phyloP scores from a whole-genome alignment of 2,113 vertebrate species.

The Parus major region DNA sequence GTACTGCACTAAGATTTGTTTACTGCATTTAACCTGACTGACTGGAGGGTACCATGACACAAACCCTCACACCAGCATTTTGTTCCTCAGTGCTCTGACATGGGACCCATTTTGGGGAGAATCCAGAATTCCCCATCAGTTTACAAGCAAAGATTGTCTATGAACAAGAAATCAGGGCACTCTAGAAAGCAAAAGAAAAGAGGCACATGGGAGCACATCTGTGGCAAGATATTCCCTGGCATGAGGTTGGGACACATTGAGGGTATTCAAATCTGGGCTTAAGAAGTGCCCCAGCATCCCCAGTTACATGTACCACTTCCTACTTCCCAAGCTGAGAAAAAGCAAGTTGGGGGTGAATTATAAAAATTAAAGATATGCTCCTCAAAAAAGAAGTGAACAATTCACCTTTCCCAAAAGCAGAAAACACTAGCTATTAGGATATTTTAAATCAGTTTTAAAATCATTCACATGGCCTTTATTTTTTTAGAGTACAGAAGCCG shows the following conservation, averaged over 20 bases:
- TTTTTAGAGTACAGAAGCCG: not conserved
- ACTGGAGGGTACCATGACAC: not conserved
- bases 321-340: not conserved
- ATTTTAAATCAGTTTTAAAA: not conserved
- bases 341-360: not conserved
- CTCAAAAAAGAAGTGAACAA: not conserved
- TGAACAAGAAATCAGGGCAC: not conserved
- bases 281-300: not conserved
- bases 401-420: not conserved
- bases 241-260: fast-evolving
- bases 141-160: not conserved
- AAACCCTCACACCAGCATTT: not conserved
- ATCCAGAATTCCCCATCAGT: not conserved
- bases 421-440: not conserved
- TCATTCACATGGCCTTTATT: not conserved
- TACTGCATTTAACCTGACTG: not conserved
- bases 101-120: not conserved
- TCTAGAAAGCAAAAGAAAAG: not conserved
- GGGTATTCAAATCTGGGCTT: too few species aligned
- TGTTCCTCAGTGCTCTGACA: not conserved
- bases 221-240: not conserved
- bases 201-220: not conserved
- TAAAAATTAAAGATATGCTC: not conserved
- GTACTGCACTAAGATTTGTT: not conserved
- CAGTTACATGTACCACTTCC: not conserved